Evolutionary conservation across 2,888 invertebrate genomes (phyloP).

Genomic region (Drosophila imparisetae): DNA sequence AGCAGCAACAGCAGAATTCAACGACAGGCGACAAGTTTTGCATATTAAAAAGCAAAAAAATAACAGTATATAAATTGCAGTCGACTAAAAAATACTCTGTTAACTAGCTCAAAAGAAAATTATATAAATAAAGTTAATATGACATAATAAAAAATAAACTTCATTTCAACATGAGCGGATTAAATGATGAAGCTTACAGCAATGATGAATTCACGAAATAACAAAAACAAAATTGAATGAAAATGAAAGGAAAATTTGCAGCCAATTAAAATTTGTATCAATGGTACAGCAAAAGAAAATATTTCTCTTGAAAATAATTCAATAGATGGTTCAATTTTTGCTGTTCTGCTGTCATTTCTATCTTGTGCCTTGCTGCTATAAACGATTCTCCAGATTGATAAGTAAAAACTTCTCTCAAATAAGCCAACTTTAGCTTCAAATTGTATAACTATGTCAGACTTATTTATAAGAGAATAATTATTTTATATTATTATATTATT

Average conservation of each 20-base stretch:
- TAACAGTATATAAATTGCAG: constrained; percentile 19
- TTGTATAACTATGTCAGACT: background rate
- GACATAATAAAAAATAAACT: too few species aligned
- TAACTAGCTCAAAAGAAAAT: background rate
- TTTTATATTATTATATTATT: background rate
- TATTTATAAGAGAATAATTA: background rate
- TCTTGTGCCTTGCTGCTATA: background rate
- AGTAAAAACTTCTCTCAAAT: background rate
- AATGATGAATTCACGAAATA: background rate
- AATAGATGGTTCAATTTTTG: background rate
- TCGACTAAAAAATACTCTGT: constrained; percentile 8
- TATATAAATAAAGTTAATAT: background rate
- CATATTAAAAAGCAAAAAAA: constrained; percentile 54
- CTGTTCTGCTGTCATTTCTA: background rate
- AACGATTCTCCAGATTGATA: background rate
- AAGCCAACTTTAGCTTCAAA: background rate
- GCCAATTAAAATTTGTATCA: background rate
- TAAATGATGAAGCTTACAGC: background rate
- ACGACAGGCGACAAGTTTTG: constrained; percentile 61
- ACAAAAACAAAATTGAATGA: background rate
- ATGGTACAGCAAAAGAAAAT: background rate
- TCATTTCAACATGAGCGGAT: too few species aligned
- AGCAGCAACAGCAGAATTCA: constrained; percentile 20
- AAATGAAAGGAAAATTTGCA: background rate
- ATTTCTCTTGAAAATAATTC: background rate